phyloP scores from a whole-genome alignment of 2,797 vertebrate species.

The Eremophila alpestris region DNA sequence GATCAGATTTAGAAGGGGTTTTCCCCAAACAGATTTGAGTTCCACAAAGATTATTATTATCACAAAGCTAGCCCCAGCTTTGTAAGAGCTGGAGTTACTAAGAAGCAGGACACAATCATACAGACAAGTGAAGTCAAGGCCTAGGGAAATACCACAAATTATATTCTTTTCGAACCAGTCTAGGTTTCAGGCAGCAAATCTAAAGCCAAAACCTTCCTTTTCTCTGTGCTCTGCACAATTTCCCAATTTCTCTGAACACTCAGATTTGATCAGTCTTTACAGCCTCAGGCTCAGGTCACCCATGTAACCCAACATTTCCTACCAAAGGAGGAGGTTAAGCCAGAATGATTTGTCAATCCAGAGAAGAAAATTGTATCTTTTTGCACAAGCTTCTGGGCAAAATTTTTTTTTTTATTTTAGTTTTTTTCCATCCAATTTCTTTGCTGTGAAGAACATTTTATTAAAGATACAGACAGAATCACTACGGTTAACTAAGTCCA shows the following conservation, averaged over 20 bases:
- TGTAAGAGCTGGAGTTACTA: neutral
- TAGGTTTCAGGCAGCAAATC: neutral
- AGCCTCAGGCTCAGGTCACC: neutral
- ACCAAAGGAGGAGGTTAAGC: neutral
- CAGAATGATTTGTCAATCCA: neutral
- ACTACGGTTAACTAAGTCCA: neutral
- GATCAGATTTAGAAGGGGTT: neutral
- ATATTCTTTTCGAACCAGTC: neutral
- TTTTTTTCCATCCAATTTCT: neutral
- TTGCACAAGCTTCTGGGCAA: neutral
- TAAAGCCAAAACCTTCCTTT: neutral
- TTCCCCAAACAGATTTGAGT: neutral
- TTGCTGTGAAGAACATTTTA: neutral
- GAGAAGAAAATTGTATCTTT: neutral
- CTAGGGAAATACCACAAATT: neutral
- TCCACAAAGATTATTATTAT: neutral
- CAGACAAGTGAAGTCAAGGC: neutral
- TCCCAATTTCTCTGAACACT: neutral
- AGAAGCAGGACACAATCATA: neutral
- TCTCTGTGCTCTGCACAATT: neutral
- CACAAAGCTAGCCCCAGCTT: neutral
- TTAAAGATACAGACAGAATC: neutral
- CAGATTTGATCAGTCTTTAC: neutral
- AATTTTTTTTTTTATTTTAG: rapidly evolving
- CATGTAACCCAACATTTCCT: neutral